Evolutionary conservation across 2,113 vertebrate genomes (phyloP), one percentile per base, ranked within the genome.

Genomic region (Caranx ignobilis): DNA sequence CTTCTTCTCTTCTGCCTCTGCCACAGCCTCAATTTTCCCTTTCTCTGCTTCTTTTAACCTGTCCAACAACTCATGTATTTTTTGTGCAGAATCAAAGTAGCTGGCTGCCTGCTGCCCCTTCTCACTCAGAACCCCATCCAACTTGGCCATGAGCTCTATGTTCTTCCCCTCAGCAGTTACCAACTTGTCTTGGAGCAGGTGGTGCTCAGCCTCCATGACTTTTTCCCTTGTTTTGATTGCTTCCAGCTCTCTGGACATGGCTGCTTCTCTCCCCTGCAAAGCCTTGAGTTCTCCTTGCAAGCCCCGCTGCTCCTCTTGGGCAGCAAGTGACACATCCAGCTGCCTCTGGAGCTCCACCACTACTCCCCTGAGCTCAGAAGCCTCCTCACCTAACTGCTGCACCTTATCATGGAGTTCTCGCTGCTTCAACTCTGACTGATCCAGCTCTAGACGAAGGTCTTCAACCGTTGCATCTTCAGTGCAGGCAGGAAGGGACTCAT

Each of bases 381-480:
- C 95, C 84, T 99, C 97, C n/a, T 87, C 83, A n/a, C 96, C 95
- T 59, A 98, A 91, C 87, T 96, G 94, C 26, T 94, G 95, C 63
- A 97, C 77, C 34, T 88, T 95, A 68, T 94, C 78, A 2, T 94
- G 69, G n/a, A 95, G 95, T 48, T 96, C 94, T 73, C 92, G 94
- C 86, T 97, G 96, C 78, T 94, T 96, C 37, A 98, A 84, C 81
- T 99, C 97, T 32, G 96, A 95, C 84, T 96, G 97, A 86, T 99
- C 98, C 78, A 99, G 94, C 83, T 98, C 97, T 39, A 97, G 88
- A 9, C 96, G 97, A 90, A 98, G 96, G 71, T 97, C 96, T 9
- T 98, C 97, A 0, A 96, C 94, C n/a, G 95, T 87, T 65, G 92
- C 56, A 26, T 94, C 91, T 71, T 94, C 91, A 3, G 74, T 78